phyloP scores from a whole-genome alignment of 2,113 vertebrate species.

The Crotophaga sulcirostris region DNA sequence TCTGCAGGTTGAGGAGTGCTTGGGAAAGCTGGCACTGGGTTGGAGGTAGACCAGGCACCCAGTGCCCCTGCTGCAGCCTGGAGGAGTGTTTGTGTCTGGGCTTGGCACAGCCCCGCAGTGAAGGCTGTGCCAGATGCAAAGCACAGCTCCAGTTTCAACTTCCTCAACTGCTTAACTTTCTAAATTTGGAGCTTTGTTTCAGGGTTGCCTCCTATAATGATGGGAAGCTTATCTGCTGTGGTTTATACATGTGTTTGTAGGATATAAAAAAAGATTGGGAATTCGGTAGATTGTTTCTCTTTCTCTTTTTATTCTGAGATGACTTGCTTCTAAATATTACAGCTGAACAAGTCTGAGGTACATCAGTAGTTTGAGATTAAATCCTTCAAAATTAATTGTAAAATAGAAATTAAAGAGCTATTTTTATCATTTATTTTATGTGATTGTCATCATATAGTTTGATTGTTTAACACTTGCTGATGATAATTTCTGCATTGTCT shows the following conservation, averaged over 20 bases:
- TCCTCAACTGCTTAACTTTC: background rate
- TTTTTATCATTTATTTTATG: no score
- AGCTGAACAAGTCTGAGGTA: background rate
- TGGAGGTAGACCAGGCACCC: background rate
- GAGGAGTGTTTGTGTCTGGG: background rate
- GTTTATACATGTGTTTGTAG: background rate
- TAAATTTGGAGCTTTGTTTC: background rate
- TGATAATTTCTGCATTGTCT: background rate
- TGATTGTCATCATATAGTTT: background rate
- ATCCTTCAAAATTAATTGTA: background rate
- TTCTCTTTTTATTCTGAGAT: background rate
- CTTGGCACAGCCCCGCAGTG: background rate
- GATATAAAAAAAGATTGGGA: background rate
- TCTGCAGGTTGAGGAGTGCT: background rate
- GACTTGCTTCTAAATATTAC: background rate
- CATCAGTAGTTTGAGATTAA: background rate
- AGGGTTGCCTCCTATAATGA: background rate
- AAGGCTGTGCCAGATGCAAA: background rate
- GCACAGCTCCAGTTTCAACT: background rate
- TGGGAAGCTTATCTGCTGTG: background rate
- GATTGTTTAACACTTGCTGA: background rate
- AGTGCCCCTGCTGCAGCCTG: accelerated
- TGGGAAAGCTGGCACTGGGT: background rate
- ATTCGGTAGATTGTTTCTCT: background rate
- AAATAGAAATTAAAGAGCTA: background rate